Base-by-base conservation (phyloP, 2,113 vertebrate genomes). In the Melanerpes aurifrons region DNA sequence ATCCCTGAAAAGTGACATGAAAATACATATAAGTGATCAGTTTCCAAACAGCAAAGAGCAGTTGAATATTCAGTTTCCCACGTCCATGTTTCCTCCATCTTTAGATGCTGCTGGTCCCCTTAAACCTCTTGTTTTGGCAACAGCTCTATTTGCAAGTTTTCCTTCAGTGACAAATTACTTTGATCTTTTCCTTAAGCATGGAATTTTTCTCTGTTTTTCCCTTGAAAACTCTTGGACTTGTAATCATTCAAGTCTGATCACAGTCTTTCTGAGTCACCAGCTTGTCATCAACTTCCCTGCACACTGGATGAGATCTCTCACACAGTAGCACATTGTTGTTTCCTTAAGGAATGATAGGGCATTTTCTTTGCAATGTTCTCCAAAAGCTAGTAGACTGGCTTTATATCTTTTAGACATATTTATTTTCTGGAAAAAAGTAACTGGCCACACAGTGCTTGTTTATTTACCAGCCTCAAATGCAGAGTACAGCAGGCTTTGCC, bases 1-100 rank as follows among this genome's bases (percentile, higher is more conserved):
- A 89, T 92, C 89, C 98, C 99, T 99, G 93, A 75, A 96, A 97
- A 95, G 62, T 76, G 75, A 95, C 62, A 95, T 61, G 37, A 93
- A 90, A 94, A 93, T 47, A 20, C 40, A 88, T 53, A 29, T 91
- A 81, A 94, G 67, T 90, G 77, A 81, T 59, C 17, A 37, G 61
- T 75, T 94, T 76, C 35, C 47, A 88, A 90, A 94, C 35, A 93
- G 58, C 31, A 79, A 90, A 70, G 28, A 82, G 17, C 54, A 89
- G 37, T 53, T 80, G 47, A 89, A 66, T 79, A 73, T 9, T 85
- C 17, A 71, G 31, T 67, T 93, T 83, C 54, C 82, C 26, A 85
- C 35, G 59, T 61, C 32, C 0, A 1, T 37, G 3, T 53, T 85
- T 87, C 28, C 21, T 76, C 25, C 7, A 0, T 61, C 43, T 77